Evolutionary conservation across 1,140 invertebrate species (phyloP), one percentile per base, ranked within the genome.

Genomic region (Chlorops oryzae): DNA sequence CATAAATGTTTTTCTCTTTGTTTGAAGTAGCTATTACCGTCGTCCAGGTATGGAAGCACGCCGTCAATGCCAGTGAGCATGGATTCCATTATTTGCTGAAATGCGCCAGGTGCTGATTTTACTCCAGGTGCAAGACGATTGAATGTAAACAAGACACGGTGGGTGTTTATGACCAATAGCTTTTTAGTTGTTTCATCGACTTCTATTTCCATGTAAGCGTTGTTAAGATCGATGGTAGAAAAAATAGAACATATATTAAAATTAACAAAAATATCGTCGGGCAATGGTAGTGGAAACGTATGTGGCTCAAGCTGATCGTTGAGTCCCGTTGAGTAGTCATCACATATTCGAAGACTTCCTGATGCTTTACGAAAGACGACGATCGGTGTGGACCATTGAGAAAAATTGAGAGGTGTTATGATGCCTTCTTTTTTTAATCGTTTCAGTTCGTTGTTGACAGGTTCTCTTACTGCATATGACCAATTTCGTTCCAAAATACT

Each of bases 301-400:
- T 51, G 44, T 10, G 38, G 15, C 10, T 50, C 37, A 2, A 57
- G 17, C 9, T 24, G 18, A 20, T 54, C 28, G 12, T 61, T 44
- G 15, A 45, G 35, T 0, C 34, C 43, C 0, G 38, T 32, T 10
- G 25, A 42, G 17, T 50, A 65, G 52, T 70, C 63, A n/a, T n/a
- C n/a, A n/a, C n/a, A n/a, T n/a, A n/a, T n/a, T n/a, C n/a, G n/a
- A n/a, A n/a, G n/a, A n/a, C n/a, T n/a, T n/a, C n/a, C n/a, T n/a
- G n/a, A n/a, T n/a, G n/a, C n/a, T 13, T 51, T 58, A 47, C 47
- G 67, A 7, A 73, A 59, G 13, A 59, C 50, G 1, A 74, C 72
- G 6, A 76, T 58, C 0, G 72, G 73, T n/a, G 65, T 53, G 20
- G 67, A 63, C 70, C 73, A 75, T 42, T 70, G 55, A 35, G 59